Base-by-base conservation (phyloP, 2,113 vertebrate species). In the Echinops telfairi region DNA sequence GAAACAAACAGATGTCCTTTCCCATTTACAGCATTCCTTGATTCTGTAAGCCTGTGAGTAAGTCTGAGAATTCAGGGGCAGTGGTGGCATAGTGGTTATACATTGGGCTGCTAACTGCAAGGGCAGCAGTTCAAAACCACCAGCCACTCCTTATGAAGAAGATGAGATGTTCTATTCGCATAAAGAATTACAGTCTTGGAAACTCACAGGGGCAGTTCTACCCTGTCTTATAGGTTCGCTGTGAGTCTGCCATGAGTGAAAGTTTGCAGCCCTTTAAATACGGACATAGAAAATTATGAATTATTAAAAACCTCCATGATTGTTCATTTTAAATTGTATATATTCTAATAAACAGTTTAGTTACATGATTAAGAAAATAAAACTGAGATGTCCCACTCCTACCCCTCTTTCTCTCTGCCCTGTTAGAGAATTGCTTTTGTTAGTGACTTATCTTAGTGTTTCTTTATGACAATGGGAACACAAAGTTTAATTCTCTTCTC, bases 271-370 rank as follows among this genome's bases (percentile, higher is more conserved):
- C 38, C 31, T 53, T 79, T 76, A 57, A n/a, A 76, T 15, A 29
- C 27, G 40, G 70, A 25, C 76, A 81, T 53, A 62, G 75, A 64
- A 64, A 87, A 77, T 83, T 68, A 81, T 31, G 47, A 53, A 27
- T 66, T 83, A 75, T 66, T 66, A 53, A 53, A 14, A 83, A 64
- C 2, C 14, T 82, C 82, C 19, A 40, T 27, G 29, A 22, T 76
- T 82, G 16, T 81, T 94, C 76, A 36, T 64, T 85, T 95, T 90
- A 1, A 84, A 71, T 93, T 70, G 73, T 33, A 29, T 64, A 84
- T 78, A 84, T 73, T 43, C 23, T 76, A 92, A 11, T 9, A 64
- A 29, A 38, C 14, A 75, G 40, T 78, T 94, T 40, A 76, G 36
- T 77, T 82, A 31, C 6, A 20, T 14, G 4, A 91, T 71, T 83